phyloP scores from a whole-genome alignment of 2,888 invertebrate species.

The Meteorus cinctellus region DNA sequence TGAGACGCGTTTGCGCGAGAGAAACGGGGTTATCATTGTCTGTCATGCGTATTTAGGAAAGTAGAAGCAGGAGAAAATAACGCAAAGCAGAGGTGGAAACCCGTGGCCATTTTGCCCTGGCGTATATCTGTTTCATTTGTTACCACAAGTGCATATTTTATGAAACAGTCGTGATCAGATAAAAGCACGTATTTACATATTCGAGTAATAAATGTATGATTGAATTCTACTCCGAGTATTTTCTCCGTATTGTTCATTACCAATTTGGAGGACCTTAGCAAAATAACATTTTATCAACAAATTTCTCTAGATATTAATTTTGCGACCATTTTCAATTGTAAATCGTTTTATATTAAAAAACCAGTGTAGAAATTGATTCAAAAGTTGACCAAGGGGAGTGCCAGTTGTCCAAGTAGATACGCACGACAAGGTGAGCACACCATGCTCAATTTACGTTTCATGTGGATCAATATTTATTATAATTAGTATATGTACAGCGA shows the following conservation, averaged over 20 bases:
- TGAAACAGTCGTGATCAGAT: neutral
- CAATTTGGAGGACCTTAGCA: no score
- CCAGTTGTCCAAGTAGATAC: neutral
- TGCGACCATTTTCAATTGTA: no score
- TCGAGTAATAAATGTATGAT: no score
- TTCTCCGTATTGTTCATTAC: neutral
- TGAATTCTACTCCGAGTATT: no score
- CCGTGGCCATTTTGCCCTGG: neutral
- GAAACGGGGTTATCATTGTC: conserved; percentile 11
- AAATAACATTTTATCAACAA: no score
- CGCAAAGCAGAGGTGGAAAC: neutral
- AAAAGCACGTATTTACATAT: neutral
- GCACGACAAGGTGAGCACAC: neutral
- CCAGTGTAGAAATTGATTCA: neutral
- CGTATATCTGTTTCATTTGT: neutral
- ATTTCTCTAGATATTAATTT: no score
- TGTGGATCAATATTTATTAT: neutral
- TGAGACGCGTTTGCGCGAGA: conserved; percentile 13
- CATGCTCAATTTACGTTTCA: neutral
- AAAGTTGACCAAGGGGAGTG: neutral
- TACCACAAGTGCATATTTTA: neutral
- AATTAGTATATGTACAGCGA: no score
- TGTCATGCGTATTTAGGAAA: neutral
- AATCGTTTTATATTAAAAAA: neutral
- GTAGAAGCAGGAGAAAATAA: conserved; percentile 19